Evolutionary conservation across 64 coral and sea anemone genomes (phyloP).

Genomic region (Actinia tenebrosa): DNA sequence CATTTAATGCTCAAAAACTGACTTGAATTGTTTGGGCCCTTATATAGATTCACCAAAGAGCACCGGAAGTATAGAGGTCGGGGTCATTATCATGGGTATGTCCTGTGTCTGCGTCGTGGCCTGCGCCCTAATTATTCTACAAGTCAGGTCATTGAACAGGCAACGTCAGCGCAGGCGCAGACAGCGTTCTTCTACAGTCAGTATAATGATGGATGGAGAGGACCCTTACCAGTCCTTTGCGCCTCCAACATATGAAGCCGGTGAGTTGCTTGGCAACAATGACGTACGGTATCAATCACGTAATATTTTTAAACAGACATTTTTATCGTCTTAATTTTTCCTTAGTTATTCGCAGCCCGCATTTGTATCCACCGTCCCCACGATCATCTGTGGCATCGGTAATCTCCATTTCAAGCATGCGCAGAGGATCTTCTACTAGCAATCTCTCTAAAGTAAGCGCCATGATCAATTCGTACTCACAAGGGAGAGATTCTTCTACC

Average conservation of each 20-base stretch:
- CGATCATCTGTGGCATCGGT: constrained; percentile 34
- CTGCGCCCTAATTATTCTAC: constrained; percentile 62
- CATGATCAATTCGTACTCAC: neutral
- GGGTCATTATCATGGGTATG: constrained; percentile 68
- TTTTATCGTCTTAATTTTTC: neutral
- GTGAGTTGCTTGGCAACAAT: neutral
- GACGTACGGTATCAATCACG: neutral
- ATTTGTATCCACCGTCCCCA: constrained; percentile 62
- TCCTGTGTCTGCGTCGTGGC: constrained; percentile 63
- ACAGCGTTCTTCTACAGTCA: constrained; percentile 7
- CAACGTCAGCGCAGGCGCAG: constrained; percentile 32
- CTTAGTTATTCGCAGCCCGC: constrained; percentile 70
- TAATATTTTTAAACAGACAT: neutral
- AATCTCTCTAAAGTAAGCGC: constrained; percentile 20
- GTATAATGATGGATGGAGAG: neutral
- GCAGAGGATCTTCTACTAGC: constrained; percentile 19
- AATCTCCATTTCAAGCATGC: constrained; percentile 12
- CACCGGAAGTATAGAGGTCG: constrained; percentile 39
- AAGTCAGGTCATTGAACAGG: constrained; percentile 52
- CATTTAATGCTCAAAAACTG: neutral
- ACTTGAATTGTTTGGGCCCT: neutral
- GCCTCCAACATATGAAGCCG: constrained; percentile 63
- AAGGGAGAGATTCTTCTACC: neutral
- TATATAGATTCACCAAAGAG: neutral
- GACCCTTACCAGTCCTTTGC: constrained; percentile 43